A percentile compares a stretch with the other conserved stretches of the same genome.
These are phyloP conservation scores for Pyrrhia umbra DNA, from an alignment of 2,888 invertebrate genomes.

Conservation along the genomic window DNA sequence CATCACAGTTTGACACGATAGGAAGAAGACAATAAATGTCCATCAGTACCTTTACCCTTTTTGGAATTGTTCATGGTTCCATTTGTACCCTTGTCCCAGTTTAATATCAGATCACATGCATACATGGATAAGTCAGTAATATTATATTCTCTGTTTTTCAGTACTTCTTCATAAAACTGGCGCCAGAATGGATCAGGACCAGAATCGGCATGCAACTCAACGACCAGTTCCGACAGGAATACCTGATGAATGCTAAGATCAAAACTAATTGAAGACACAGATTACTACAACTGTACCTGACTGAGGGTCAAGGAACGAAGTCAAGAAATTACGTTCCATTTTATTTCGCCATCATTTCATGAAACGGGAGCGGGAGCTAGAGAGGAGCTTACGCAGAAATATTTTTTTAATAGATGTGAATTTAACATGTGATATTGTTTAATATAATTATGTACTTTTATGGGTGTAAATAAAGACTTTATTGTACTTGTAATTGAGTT, in stretches of 20 bases:
- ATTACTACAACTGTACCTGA: no score
- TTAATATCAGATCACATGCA: no score
- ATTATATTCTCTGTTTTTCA: slow-evolving; percentile 66
- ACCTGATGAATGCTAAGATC: slow-evolving; percentile 82
- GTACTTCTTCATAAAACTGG: slow-evolving; percentile 90
- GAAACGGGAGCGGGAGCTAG: background rate
- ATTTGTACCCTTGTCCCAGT: no score
- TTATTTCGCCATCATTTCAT: slow-evolving; percentile 3
- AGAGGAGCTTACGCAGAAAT: background rate
- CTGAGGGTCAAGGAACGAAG: slow-evolving; percentile 55
- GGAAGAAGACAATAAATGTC: no score
- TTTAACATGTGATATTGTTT: slow-evolving; percentile 42
- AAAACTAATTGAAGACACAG: no score
- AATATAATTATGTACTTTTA: slow-evolving; percentile 21
- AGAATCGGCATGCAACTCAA: slow-evolving; percentile 91
- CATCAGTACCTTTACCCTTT: no score
- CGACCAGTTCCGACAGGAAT: slow-evolving; percentile 91
- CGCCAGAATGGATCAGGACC: slow-evolving; percentile 92
- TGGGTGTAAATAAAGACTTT: slow-evolving; percentile 17
- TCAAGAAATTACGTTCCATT: slow-evolving; percentile 6
- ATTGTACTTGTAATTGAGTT: background rate
- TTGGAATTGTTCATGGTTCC: no score
- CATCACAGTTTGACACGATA: no score
- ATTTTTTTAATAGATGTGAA: slow-evolving; percentile 17
- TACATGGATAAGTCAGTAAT: no score